A percentile compares a stretch with the other conserved stretches of the same genome.
Conservation (phyloP, 2,113 vertebrate genomes). For the Cinclus mexicanus region DNA sequence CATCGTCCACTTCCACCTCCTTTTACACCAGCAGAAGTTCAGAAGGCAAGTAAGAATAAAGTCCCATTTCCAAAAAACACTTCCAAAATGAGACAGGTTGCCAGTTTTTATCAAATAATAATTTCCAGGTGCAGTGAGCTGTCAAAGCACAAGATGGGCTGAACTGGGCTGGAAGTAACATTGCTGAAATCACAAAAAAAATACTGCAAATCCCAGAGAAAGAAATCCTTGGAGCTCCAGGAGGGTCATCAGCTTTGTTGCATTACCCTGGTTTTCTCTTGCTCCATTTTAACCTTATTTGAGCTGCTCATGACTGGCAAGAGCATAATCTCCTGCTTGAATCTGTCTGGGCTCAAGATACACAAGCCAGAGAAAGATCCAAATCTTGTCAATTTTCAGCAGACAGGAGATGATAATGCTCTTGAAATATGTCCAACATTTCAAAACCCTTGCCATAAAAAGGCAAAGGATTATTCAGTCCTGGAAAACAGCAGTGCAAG, state of each 20-base stretch:
- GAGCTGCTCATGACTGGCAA: background rate
- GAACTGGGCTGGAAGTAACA: background rate
- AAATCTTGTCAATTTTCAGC: constrained; percentile 10
- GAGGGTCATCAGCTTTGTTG: background rate
- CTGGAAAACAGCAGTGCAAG: background rate
- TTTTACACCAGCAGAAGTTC: background rate
- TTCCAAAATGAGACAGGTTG: background rate
- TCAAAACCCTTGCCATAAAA: background rate
- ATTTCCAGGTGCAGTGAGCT: constrained; percentile 47
- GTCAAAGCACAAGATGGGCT: constrained; percentile 39
- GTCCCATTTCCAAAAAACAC: accelerated
- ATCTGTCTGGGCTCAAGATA: background rate
- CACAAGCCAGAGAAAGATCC: background rate
- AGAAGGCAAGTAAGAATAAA: background rate
- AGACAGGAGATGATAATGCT: background rate
- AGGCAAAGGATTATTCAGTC: background rate
- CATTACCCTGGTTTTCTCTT: background rate
- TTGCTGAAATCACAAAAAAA: constrained; percentile 19
- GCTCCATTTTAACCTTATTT: background rate
- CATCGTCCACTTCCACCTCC: background rate
- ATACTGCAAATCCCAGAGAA: background rate
- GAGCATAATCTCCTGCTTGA: background rate
- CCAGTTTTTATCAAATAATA: constrained; percentile 44
- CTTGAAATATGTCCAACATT: background rate
- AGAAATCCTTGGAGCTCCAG: background rate